Base-by-base conservation (phyloP, 2,797 vertebrate genomes). In the Oceanodroma leucorhoa region DNA sequence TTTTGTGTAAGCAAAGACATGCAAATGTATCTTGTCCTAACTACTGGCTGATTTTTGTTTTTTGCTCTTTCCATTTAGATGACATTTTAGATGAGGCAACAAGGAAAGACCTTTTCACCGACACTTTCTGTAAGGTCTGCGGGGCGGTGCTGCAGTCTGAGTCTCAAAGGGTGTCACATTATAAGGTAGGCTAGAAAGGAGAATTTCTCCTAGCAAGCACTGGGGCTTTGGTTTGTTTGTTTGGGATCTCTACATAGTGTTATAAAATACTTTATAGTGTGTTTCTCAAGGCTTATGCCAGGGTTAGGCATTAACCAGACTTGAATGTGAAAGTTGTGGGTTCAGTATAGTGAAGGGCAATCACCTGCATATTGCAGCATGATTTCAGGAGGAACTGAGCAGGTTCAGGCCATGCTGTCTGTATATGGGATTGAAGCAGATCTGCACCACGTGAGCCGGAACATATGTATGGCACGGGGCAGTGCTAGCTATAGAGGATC, bases 81-180 rank as follows among this genome's bases (percentile, higher is more conserved):
- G 29, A 64, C 13, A 41, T 48, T 46, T 94, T 97, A 94, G 97
- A 96, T 81, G 91, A 94, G 82, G 78, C 95, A 65, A 95, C 69
- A 26, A 97, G 90, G 76, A 82, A 87, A 87, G 97, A 97, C 43
- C 97, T 99, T 86, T 98, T 98, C 90, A 98, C 98, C 3, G 97
- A 99, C 32, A 95, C 97, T 54, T 99, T 98, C 97, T 99, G 99
- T 97, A 98, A 98, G 84, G 95, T 99, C 87, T 99, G 99, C 90
- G 97, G 98, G 54, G 98, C 98, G 22, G 97, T 98, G 90, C 97
- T 99, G 76, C 96, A 97, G 54, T 98, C 97, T 80, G 98, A 98
- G 83, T 98, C 98, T 27, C 98, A 99, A 95, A 98, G 98, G 85
- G 91, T 97, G 69, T 98, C 98, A 64, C 99, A 99, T 96, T 99